Evolutionary conservation across 1,140 invertebrate species (phyloP).

Genomic region (Drosophila arawakana): DNA sequence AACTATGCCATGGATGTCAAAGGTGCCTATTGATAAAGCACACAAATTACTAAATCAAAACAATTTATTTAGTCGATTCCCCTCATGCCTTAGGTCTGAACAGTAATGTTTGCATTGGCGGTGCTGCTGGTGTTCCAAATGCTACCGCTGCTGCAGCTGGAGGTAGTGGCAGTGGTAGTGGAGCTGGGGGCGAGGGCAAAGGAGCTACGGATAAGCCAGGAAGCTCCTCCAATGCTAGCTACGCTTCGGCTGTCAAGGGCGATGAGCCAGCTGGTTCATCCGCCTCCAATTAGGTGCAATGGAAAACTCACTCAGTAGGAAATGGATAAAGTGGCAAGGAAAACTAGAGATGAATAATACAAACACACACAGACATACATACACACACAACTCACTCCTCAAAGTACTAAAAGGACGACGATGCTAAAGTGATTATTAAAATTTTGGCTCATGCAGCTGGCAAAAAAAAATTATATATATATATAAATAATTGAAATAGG

Average conservation of each 20-base stretch:
- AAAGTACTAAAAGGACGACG: constrained; percentile 78
- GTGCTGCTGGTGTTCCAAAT: constrained; percentile 65
- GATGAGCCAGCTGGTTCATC: constrained; percentile 67
- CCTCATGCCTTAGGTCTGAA: constrained; percentile 74
- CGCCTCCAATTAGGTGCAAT: constrained; percentile 65
- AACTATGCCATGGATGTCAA: constrained; percentile 82
- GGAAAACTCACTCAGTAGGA: constrained; percentile 1
- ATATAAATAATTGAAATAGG: constrained; percentile 75
- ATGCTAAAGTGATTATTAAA: constrained; percentile 73
- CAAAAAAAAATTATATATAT: constrained; percentile 56
- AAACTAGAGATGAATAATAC: neutral
- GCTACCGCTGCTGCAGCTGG: constrained; percentile 36
- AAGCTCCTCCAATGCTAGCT: constrained; percentile 53
- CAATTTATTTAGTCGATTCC: constrained; percentile 79
- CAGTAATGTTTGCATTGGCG: constrained; percentile 76
- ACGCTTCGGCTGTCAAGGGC: constrained; percentile 79
- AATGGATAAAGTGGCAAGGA: constrained; percentile 7
- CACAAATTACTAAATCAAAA: constrained; percentile 49
- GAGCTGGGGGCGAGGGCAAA: constrained; percentile 36
- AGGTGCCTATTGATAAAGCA: constrained; percentile 61
- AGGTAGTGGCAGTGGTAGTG: constrained; percentile 16
- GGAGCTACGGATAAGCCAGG: constrained; percentile 49
- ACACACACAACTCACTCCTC: constrained; percentile 72
- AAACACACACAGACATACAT: constrained; percentile 11
- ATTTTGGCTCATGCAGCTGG: constrained; percentile 67